Evolutionary conservation across 2,888 invertebrate species (phyloP).

Genomic region (Lacanobia oleracea): DNA sequence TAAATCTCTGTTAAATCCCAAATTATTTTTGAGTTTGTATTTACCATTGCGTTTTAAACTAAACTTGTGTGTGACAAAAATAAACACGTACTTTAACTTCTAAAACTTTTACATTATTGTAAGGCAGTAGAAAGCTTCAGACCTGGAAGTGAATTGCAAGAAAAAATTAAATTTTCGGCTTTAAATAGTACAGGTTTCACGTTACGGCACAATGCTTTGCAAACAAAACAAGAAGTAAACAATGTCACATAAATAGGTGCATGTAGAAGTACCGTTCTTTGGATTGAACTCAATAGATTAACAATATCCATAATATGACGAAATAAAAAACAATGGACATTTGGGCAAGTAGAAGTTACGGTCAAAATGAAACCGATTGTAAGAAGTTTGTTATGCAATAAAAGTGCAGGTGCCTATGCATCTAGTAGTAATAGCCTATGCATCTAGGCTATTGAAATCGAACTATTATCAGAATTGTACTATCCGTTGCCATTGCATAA

Average conservation of each 20-base stretch:
- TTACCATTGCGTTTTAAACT: conserved; percentile 15
- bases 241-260: conserved; percentile 53
- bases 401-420: not conserved
- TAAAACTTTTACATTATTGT: conserved; percentile 44
- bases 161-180: conserved; percentile 23
- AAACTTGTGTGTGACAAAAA: not conserved
- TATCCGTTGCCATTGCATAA: conserved; percentile 13
- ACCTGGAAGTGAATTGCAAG: conserved; percentile 42
- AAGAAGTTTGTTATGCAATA: not conserved
- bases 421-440: not conserved
- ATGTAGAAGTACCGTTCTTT: not conserved
- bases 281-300: not conserved
- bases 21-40: not conserved
- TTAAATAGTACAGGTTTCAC: conserved; percentile 51
- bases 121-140: conserved; percentile 26
- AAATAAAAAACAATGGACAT: not conserved
- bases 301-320: not conserved
- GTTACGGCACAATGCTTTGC: conserved; percentile 65
- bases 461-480: conserved; percentile 7
- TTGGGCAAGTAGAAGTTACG: not conserved
- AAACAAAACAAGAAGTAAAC: conserved; percentile 50
- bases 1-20: not conserved
- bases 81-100: conserved; percentile 11
- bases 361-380: conserved; percentile 1
- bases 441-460: not conserved